Evolutionary conservation across 2,888 invertebrate genomes (phyloP).

Genomic region (Mesopsocus fuscifrons): DNA sequence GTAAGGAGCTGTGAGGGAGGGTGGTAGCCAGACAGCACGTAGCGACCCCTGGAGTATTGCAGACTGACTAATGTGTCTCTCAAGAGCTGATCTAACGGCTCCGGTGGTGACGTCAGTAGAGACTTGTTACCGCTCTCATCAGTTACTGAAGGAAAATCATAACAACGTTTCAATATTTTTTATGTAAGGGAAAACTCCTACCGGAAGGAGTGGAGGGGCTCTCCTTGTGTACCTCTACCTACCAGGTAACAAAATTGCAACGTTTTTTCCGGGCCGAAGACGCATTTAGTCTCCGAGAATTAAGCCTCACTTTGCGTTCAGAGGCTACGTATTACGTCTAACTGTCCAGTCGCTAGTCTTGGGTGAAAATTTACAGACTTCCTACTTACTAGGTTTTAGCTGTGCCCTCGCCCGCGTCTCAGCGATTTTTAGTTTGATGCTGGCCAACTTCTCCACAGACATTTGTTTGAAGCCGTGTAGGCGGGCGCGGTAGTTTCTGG

Average conservation of each 20-base stretch:
- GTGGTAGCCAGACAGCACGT: slow-evolving; percentile 38
- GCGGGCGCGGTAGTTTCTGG: slow-evolving; percentile 28
- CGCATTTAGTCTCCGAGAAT: too few relatives aligned
- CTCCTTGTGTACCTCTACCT: too few relatives aligned
- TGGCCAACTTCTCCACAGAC: slow-evolving; percentile 46
- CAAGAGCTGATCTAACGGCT: slow-evolving; percentile 21
- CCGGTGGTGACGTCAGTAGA: slow-evolving; percentile 16
- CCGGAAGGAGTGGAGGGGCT: too few relatives aligned
- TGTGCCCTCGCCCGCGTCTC: slow-evolving; percentile 22
- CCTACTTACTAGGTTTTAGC: slow-evolving; percentile 9
- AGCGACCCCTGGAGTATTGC: slow-evolving; percentile 35
- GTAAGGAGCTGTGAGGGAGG: slow-evolving; percentile 33
- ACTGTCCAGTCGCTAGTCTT: too few relatives aligned
- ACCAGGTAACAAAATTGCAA: too few relatives aligned
- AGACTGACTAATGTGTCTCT: slow-evolving; percentile 34
- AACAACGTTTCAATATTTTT: too few relatives aligned
- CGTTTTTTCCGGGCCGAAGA: too few relatives aligned
- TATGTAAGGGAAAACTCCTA: too few relatives aligned
- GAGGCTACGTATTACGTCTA: too few relatives aligned
- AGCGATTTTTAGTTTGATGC: slow-evolving; percentile 39
- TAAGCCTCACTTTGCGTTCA: too few relatives aligned
- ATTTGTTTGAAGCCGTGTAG: slow-evolving; percentile 43
- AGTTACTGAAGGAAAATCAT: too few relatives aligned
- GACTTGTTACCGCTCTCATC: slow-evolving; percentile 7
- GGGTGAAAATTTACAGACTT: too few relatives aligned